Evolutionary conservation across 1,140 invertebrate species (phyloP).

Genomic region (Caerostris darwini): DNA sequence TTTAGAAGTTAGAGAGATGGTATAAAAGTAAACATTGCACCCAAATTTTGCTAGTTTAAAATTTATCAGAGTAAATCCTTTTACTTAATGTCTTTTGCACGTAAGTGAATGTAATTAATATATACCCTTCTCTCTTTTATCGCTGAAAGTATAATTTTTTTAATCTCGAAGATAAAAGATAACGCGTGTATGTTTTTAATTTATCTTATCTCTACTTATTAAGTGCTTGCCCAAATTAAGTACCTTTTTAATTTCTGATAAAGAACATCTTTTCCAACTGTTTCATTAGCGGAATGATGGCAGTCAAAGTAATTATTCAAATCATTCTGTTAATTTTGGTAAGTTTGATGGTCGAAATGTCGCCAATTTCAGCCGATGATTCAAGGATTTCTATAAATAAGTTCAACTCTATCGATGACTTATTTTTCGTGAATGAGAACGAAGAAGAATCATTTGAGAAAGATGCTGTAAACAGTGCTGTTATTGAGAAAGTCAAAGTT

Average conservation of each 20-base stretch:
- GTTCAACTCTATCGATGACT: constrained; percentile 14
- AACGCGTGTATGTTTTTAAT: neutral
- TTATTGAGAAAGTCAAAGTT: constrained; percentile 58
- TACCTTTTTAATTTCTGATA: neutral
- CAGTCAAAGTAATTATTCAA: neutral
- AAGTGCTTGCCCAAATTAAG: constrained; percentile 19
- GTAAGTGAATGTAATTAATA: neutral
- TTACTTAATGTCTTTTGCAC: neutral
- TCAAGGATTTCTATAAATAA: neutral
- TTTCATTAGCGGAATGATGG: neutral
- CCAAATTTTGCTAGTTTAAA: neutral
- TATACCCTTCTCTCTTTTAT: neutral
- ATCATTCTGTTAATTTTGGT: neutral
- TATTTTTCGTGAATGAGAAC: constrained; percentile 31
- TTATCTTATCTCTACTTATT: neutral
- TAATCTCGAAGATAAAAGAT: neutral
- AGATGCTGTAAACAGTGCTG: neutral
- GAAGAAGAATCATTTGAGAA: constrained; percentile 36
- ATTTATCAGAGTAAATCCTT: neutral
- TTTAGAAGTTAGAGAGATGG: neutral
- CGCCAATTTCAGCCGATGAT: neutral
- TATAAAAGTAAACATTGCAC: constrained; percentile 12
- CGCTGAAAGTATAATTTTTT: neutral
- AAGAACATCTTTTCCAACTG: neutral
- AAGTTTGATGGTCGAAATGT: neutral